Conservation (phyloP, 2,888 invertebrate genomes). For the Lagria hirta region DNA sequence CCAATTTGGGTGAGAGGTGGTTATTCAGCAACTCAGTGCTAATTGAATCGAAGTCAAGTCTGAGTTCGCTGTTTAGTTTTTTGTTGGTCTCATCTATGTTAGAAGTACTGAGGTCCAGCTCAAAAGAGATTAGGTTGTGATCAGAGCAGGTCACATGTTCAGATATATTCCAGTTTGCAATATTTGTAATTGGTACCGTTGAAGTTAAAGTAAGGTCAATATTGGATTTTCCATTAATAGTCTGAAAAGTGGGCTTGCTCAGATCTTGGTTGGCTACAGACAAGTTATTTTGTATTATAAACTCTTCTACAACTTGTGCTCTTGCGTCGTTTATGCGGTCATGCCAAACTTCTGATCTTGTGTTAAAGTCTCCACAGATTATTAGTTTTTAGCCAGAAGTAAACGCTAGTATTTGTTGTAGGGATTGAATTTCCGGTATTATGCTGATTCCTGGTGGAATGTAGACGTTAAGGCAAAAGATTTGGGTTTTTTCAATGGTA, state of each 20-base stretch:
- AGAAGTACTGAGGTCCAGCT: no score
- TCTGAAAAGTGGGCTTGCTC: constrained; percentile 8
- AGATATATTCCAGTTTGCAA: not conserved
- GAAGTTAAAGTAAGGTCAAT: constrained; percentile 4
- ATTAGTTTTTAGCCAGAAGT: not conserved
- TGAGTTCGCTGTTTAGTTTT: no score
- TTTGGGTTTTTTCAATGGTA: constrained; percentile 1
- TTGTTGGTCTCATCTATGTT: no score
- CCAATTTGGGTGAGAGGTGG: no score
- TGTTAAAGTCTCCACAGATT: constrained; percentile 8
- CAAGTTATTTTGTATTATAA: constrained; percentile 4
- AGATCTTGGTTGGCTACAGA: constrained; percentile 3
- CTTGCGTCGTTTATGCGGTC: not conserved
- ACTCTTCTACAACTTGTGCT: constrained; percentile 4
- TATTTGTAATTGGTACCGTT: not conserved
- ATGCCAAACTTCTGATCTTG: constrained; percentile 4
- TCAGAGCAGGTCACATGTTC: not conserved
- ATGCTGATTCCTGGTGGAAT: not conserved
- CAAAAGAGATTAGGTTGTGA: constrained; percentile 1
- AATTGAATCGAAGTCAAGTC: no score
- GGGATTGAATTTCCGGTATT: not conserved
- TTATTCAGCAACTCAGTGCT: no score
- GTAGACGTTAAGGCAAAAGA: constrained; percentile 1
- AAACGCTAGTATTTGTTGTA: not conserved
- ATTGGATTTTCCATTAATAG: constrained; percentile 10